Evolutionary conservation across 2,113 vertebrate genomes (phyloP), one percentile per base, ranked within the genome.

Genomic region (Reinhardtius hippoglossoides): DNA sequence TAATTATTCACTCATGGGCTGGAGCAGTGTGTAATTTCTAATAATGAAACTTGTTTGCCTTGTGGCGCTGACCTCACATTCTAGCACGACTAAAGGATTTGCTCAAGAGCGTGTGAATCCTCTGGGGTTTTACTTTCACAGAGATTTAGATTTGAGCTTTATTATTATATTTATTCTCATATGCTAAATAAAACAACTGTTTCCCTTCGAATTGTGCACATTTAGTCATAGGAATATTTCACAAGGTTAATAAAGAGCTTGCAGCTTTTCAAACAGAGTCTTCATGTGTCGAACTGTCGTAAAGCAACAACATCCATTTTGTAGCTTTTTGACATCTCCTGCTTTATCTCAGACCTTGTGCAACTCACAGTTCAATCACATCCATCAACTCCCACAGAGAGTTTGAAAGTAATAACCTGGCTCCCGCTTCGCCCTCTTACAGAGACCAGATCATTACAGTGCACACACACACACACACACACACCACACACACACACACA

Each of bases 381-480:
- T 89, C 79, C 18, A 63, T 87, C 81, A 85, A 69, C 76, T 90
- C 74, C 62, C 78, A 78, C 67, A 73, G 71, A 78, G 84, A 76
- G 80, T 71, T 52, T 74, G 81, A 74, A 81, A 84, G 88, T 85
- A 87, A 90, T 89, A 84, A 76, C 82, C 82, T 80, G 66, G 77
- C 59, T 81, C 74, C 64, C 77, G 60, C 64, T 27, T 82, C 74
- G 75, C 77, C 76, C 77, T 83, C 84, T 88, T 88, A 48, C 55
- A 77, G 16, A 82, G 58, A 82, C 80, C 71, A 75, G 70, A 67
- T 69, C 73, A 42, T 13, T 13, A 13, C 37, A 40, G 23, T 16
- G 52, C 57, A 35, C 44, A 16, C 14, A 46, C 44, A 46, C 44
- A 46, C 44, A 46, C 44, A 46, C 23, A 54, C 15, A 48, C 15